phyloP scores from a whole-genome alignment of 2,113 vertebrate genomes.

The Menura novaehollandiae region DNA sequence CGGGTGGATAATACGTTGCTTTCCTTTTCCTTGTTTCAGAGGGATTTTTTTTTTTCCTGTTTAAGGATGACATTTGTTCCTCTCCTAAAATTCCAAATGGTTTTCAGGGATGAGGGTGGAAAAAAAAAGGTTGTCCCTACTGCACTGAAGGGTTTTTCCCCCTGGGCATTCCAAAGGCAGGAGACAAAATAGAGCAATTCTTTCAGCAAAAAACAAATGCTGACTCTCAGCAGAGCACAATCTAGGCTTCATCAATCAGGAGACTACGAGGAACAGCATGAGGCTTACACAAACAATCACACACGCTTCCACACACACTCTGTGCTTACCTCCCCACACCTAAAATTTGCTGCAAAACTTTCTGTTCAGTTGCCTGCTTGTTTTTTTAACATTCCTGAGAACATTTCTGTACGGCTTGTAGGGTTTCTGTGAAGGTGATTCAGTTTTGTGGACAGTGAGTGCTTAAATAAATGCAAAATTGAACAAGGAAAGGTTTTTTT shows the following conservation, averaged over 20 bases:
- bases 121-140: not conserved
- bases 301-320: not conserved
- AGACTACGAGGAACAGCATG: not conserved
- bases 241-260: not conserved
- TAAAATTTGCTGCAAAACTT: not conserved
- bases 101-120: not conserved
- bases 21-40: not conserved
- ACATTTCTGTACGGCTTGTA: not conserved
- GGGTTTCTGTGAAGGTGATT: not conserved
- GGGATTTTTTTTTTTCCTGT: not conserved
- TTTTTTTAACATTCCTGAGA: not conserved
- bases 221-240: not conserved
- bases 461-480: not conserved
- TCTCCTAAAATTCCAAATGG: not conserved
- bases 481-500: not conserved
- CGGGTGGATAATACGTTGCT: not conserved
- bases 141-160: not conserved
- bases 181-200: slow-evolving; percentile 5
- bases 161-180: not conserved
- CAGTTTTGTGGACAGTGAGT: not conserved
- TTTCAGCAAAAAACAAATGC: not conserved
- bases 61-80: not conserved
- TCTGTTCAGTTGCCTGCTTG: not conserved
- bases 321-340: not conserved
- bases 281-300: not conserved